These are phyloP conservation scores for Grus americana DNA, from an alignment of 2,113 vertebrate species.

Conservation along the genomic window DNA sequence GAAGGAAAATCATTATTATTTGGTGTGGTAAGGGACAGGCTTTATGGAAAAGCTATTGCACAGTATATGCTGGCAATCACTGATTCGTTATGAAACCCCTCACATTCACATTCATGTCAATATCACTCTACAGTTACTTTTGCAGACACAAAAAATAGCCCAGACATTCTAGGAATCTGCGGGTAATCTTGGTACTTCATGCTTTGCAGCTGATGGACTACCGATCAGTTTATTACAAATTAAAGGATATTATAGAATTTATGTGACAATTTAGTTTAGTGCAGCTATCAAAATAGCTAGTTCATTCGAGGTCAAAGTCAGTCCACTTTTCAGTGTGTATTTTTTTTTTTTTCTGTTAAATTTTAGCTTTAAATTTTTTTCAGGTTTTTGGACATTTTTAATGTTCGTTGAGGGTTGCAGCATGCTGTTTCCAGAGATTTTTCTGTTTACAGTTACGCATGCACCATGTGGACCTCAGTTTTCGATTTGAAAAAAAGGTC, in stretches of 20 bases:
- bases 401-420: neutral
- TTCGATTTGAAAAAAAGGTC: neutral
- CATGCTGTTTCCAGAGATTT: neutral
- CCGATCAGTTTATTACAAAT: neutral
- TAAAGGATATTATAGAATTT: neutral
- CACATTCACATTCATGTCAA: neutral
- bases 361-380: neutral
- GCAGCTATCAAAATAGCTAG: neutral
- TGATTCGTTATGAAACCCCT: neutral
- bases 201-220: neutral
- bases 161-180: conserved; percentile 1
- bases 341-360: conserved; percentile 55
- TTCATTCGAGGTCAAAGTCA: conserved; percentile 3
- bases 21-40: neutral
- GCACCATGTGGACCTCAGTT: neutral
- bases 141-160: neutral
- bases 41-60: neutral
- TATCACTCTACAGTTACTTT: neutral
- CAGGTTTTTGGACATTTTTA: neutral
- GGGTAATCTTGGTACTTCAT: neutral
- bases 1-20: conserved; percentile 24
- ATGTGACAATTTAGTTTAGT: conserved; percentile 18
- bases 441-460: neutral
- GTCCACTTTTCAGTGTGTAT: conserved; percentile 24
- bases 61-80: neutral